Evolutionary conservation across 1,140 invertebrate genomes (phyloP).

Genomic region (Procambarus virginalis): DNA sequence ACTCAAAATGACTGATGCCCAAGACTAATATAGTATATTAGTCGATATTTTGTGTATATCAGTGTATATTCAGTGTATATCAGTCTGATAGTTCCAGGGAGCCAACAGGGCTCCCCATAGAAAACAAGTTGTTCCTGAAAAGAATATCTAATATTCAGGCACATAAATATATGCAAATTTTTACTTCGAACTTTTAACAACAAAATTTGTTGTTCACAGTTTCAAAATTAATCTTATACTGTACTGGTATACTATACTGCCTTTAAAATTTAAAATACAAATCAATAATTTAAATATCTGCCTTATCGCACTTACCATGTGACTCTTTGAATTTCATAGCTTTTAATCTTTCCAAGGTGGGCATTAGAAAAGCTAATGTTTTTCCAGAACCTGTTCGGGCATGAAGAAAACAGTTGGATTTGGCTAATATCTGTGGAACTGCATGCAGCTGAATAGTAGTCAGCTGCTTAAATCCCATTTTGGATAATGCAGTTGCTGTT

Average conservation of each 20-base stretch:
- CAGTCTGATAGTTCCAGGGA: no score
- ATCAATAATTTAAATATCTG: background rate
- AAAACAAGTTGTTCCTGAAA: no score
- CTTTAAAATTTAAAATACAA: no score
- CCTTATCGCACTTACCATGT: constrained; percentile 19
- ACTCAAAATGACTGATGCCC: no score
- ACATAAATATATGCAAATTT: no score
- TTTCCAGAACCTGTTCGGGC: constrained; percentile 44
- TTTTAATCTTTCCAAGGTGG: constrained; percentile 25
- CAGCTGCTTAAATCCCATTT: constrained; percentile 8
- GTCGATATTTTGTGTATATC: no score
- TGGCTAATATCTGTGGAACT: constrained; percentile 11
- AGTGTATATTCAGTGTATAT: no score
- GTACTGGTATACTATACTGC: background rate
- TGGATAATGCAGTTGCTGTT: constrained; percentile 1
- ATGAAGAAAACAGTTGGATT: constrained; percentile 24
- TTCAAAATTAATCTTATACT: background rate
- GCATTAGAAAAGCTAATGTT: constrained; percentile 34
- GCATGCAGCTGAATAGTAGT: constrained; percentile 32
- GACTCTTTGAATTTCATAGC: constrained; percentile 42
- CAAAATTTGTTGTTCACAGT: background rate
- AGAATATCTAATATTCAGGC: no score
- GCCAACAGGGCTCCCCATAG: no score
- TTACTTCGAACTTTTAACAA: no score
- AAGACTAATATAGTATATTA: no score